Conservation (phyloP, 2,113 vertebrate species). For the Fregetta grallaria region DNA sequence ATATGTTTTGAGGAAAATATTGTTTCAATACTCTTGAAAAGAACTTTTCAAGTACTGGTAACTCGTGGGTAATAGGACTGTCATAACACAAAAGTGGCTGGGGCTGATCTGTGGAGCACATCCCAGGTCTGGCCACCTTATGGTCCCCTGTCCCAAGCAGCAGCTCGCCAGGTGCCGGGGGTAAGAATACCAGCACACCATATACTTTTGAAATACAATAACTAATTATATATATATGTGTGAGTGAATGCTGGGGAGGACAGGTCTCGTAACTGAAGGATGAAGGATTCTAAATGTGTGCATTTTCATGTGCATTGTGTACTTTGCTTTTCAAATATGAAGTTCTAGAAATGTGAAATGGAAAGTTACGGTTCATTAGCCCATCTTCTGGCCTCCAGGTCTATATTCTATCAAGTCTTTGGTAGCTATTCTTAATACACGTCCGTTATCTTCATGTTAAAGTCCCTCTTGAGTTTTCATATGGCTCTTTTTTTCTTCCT, state of each 20-base stretch:
- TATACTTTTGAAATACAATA: neutral
- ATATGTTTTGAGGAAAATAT: neutral
- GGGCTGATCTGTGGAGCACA: neutral
- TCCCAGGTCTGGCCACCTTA: neutral
- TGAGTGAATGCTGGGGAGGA: neutral
- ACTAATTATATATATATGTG: rapidly evolving
- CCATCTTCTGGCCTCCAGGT: neutral
- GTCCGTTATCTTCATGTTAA: neutral
- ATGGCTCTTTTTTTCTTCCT: neutral
- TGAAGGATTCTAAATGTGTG: neutral
- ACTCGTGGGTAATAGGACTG: rapidly evolving
- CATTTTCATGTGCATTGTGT: neutral
- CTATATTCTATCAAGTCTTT: neutral
- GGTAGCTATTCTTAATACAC: neutral
- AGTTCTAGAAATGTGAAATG: neutral
- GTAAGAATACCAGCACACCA: neutral
- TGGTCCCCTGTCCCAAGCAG: neutral
- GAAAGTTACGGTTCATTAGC: neutral
- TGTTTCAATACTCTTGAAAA: neutral
- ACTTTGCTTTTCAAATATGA: neutral
- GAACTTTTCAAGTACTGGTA: neutral
- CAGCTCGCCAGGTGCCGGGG: neutral
- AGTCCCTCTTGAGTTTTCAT: neutral
- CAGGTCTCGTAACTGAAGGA: neutral
- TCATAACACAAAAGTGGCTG: neutral